These are phyloP conservation scores for Galeopsomyia nigrocyanea DNA, from an alignment of 2,888 invertebrate species.

Conservation along the genomic window DNA sequence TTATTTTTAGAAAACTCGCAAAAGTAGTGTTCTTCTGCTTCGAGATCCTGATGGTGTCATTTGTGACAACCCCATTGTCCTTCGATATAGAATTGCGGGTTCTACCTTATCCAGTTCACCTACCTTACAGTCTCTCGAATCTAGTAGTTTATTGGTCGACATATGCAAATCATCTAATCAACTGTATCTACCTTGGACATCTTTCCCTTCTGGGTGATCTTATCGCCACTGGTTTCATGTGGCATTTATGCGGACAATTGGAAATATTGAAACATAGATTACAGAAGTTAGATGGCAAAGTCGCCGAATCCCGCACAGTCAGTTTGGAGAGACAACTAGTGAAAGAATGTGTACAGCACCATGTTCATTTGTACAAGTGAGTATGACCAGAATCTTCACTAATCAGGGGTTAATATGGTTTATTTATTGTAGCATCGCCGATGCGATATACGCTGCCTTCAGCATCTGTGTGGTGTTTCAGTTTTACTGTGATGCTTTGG, in stretches of 20 bases:
- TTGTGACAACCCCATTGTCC: constrained; percentile 1
- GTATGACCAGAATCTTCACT: too few species aligned
- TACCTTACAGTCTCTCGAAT: constrained; percentile 23
- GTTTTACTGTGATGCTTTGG: constrained; percentile 29
- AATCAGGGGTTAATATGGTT: not conserved
- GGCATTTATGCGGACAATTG: constrained; percentile 43
- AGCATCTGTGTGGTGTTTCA: constrained; percentile 13
- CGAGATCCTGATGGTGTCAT: not conserved
- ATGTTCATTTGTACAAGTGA: constrained; percentile 23
- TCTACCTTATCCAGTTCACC: constrained; percentile 21
- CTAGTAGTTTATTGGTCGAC: constrained; percentile 7
- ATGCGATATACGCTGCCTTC: constrained; percentile 22
- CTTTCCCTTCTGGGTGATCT: constrained; percentile 37
- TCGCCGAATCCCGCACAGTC: not conserved
- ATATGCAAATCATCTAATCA: constrained; percentile 22
- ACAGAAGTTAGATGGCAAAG: not conserved
- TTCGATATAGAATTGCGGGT: not conserved
- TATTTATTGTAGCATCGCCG: constrained; percentile 16
- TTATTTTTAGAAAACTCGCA: constrained; percentile 21
- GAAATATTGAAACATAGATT: constrained; percentile 29
- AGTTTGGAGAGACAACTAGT: too few species aligned
- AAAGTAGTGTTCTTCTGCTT: constrained; percentile 8
- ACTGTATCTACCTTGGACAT: not conserved
- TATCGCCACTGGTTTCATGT: constrained; percentile 40
- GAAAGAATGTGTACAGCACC: constrained; percentile 6